These are phyloP conservation scores for Argyresthia albistria DNA, from an alignment of 2,888 invertebrate genomes.

Conservation along the genomic window DNA sequence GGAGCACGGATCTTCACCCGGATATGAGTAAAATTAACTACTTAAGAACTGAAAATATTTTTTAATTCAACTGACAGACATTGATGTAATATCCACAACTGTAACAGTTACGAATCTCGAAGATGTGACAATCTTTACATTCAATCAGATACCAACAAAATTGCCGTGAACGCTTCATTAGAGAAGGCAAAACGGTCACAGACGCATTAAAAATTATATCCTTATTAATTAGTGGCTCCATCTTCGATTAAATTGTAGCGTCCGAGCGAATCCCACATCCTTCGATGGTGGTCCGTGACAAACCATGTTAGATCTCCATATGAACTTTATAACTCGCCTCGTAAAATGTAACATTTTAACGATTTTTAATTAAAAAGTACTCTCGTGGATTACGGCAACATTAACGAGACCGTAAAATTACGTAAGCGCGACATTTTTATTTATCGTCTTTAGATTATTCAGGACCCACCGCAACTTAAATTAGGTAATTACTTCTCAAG, in stretches of 20 bases:
- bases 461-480: conserved; percentile 4
- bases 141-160: neutral
- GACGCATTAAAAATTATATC: conserved; percentile 9
- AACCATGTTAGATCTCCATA: conserved; percentile 24
- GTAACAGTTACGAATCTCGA: no score
- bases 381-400: conserved; percentile 7
- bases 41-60: no score
- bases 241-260: conserved; percentile 67
- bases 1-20: no score
- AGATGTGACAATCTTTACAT: no score
- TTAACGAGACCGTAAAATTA: conserved; percentile 17
- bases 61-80: no score
- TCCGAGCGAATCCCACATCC: conserved; percentile 51
- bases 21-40: no score
- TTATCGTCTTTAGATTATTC: conserved; percentile 10
- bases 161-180: neutral
- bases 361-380: conserved; percentile 22
- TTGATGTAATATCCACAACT: no score
- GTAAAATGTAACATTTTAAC: conserved; percentile 40
- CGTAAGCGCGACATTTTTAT: conserved; percentile 22
- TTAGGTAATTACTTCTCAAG: no score
- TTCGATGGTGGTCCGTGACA: conserved; percentile 46
- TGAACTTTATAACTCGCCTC: conserved; percentile 26
- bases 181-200: conserved; percentile 21
- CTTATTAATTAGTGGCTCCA: conserved; percentile 33